phyloP scores from a whole-genome alignment of 2,888 invertebrate species.

The Macrosiphum euphorbiae region DNA sequence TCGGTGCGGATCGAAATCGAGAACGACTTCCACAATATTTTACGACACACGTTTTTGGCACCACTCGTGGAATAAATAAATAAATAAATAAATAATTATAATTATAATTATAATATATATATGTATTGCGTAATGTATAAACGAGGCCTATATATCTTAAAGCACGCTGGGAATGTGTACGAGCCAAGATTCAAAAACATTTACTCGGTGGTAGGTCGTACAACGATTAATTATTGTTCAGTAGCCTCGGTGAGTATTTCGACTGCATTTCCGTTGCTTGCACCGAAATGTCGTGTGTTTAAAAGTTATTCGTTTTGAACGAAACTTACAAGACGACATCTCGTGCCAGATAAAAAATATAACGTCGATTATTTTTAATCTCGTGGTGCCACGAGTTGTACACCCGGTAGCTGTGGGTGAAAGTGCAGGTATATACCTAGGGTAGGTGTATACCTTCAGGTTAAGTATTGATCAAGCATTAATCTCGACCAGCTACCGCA shows the following conservation, averaged over 20 bases:
- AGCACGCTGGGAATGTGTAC: not conserved
- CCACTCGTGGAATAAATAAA: not conserved
- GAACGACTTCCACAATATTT: not conserved
- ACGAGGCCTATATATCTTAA: conserved; percentile 35
- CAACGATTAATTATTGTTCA: conserved; percentile 35
- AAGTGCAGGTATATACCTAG: not conserved
- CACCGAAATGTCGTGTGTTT: not conserved
- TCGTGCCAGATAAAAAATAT: not conserved
- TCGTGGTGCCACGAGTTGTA: not conserved
- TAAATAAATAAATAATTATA: conserved; percentile 19
- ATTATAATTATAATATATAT: not conserved
- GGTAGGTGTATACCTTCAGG: not conserved
- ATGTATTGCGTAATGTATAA: not conserved
- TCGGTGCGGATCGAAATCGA: conserved; percentile 54
- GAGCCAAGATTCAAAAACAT: conserved; percentile 30
- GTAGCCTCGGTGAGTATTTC: not conserved
- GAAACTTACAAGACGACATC: not conserved
- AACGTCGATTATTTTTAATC: too few relatives aligned
- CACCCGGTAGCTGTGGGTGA: not conserved
- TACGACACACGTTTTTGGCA: conserved; percentile 51
- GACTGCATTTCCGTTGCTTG: not conserved
- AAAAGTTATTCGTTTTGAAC: not conserved
- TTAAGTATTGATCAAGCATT: not conserved
- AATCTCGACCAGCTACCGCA: not conserved
- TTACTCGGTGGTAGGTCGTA: too few relatives aligned